phyloP scores from a whole-genome alignment of 1,140 invertebrate genomes.

The Prorops nasuta region DNA sequence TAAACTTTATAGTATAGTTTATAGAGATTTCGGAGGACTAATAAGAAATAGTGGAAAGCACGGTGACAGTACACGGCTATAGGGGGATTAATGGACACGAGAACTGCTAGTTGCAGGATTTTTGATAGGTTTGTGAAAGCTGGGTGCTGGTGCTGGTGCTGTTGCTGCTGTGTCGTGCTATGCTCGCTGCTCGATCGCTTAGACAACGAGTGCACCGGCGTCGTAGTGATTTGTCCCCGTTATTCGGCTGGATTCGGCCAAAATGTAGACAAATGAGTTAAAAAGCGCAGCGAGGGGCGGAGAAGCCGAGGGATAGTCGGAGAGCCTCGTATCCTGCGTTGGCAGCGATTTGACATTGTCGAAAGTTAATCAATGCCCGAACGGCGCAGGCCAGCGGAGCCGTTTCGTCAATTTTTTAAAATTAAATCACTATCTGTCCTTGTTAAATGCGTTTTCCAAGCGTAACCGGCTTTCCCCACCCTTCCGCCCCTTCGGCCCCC shows the following conservation, averaged over 20 bases:
- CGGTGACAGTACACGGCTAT: too few relatives aligned
- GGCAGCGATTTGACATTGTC: conserved; percentile 55
- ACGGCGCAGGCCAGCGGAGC: conserved; percentile 25
- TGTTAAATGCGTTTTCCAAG: conserved; percentile 55
- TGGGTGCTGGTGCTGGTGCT: too few relatives aligned
- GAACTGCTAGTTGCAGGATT: too few relatives aligned
- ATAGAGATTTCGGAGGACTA: too few relatives aligned
- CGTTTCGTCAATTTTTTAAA: conserved; percentile 58
- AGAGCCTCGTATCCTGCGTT: neutral
- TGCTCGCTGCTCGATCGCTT: too few relatives aligned
- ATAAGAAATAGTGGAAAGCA: too few relatives aligned
- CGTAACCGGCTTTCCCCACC: conserved; percentile 19
- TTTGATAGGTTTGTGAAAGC: too few relatives aligned
- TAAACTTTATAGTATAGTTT: too few relatives aligned
- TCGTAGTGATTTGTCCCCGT: conserved; percentile 48
- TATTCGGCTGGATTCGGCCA: conserved; percentile 42
- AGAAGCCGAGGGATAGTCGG: neutral
- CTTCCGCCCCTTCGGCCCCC: conserved; percentile 21
- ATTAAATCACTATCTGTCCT: conserved; percentile 59
- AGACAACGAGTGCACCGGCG: conserved; percentile 32
- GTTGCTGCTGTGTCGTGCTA: too few relatives aligned
- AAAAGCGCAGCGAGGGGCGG: conserved; percentile 37
- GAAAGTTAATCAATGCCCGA: conserved; percentile 56
- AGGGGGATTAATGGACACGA: too few relatives aligned
- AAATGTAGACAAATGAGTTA: conserved; percentile 46